A percentile compares a stretch with the other conserved stretches of the same genome.
phyloP scores from a whole-genome alignment of 2,113 vertebrate genomes.

The Cryptomyrus ogoouensis region DNA sequence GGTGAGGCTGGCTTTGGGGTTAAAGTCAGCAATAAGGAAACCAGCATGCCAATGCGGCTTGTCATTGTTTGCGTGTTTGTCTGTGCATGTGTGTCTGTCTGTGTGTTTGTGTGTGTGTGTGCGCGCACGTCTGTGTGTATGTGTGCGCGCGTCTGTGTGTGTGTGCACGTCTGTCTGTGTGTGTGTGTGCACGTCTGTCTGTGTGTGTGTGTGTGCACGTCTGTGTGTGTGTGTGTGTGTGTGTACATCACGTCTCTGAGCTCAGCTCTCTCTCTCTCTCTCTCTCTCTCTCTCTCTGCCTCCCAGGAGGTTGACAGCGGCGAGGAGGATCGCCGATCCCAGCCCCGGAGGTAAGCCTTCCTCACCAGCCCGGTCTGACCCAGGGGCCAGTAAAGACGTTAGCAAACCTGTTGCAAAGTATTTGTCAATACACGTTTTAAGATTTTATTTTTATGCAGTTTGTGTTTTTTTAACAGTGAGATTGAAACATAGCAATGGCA shows the following conservation, averaged over 20 bases:
- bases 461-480: not conserved
- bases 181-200: too few relatives aligned
- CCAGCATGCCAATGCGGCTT: not conserved
- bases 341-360: conserved; percentile 80
- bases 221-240: not conserved
- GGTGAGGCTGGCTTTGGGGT: not conserved
- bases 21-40: not conserved
- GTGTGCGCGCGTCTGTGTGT: too few relatives aligned
- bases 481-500: not conserved
- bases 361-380: not conserved
- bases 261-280: conserved; percentile 1
- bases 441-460: not conserved
- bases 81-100: not conserved
- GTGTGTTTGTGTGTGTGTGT: not conserved
- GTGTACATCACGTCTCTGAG: not conserved
- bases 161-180: too few relatives aligned
- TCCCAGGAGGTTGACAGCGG: conserved; percentile 85
- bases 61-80: not conserved
- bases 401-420: not conserved
- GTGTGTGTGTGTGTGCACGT: too few relatives aligned
- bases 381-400: not conserved
- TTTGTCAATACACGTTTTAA: not conserved
- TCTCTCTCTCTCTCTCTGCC: conserved; percentile 10
- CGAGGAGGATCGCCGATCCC: conserved; percentile 86
- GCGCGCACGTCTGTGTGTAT: too few relatives aligned